Evolutionary conservation across 1,140 invertebrate species (phyloP), one percentile per base, ranked within the genome.

Genomic region (Sinonovacula constricta): DNA sequence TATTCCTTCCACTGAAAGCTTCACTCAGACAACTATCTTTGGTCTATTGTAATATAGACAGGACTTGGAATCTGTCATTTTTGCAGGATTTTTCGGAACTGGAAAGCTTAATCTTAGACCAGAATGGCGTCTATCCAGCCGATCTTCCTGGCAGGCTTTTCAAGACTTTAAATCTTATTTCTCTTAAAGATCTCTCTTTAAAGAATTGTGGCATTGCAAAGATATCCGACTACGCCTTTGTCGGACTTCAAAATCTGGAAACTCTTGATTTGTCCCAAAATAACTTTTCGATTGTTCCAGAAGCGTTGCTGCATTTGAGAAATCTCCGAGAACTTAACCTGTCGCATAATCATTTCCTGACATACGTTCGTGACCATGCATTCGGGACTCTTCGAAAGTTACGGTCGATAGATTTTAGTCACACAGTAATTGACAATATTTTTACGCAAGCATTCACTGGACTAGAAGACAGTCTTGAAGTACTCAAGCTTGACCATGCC

Each of bases 221-320:
- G 14, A 69, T 69, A 57, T 15, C 36, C 31, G 57, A 59, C 26
- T 33, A 36, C 22, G 34, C 66, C 30, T 57, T 78, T 33, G 34
- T 31, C 36, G 75, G 75, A 30, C 45, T 78, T 15, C 18, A 24
- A 34, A 54, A 54, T 49, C 53, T 78, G 24, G 66, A 60, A 62
- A 28, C n/a, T 5, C 39, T 78, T 26, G 66, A 78, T 70, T 63
- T 78, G 26, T 68, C 75, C 28, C 45, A 69, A 54, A 78, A 78
- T 31, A 45, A 39, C 28, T n/a, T 78, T 10, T 59, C 65, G 1
- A 12, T 49, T n/a, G 33, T 69, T 12, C 57, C 65, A 36, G 26
- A 45, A 18, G 54, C 63, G 22, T 45, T 78, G 33, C 30, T 69
- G 28, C 33, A 14, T 18, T 34, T 78, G 31, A 49, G 30, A 49